Evolutionary conservation across 2,797 vertebrate genomes (phyloP), one percentile per base, ranked within the genome.

Genomic region (Schizopygopsis pylzovi): DNA sequence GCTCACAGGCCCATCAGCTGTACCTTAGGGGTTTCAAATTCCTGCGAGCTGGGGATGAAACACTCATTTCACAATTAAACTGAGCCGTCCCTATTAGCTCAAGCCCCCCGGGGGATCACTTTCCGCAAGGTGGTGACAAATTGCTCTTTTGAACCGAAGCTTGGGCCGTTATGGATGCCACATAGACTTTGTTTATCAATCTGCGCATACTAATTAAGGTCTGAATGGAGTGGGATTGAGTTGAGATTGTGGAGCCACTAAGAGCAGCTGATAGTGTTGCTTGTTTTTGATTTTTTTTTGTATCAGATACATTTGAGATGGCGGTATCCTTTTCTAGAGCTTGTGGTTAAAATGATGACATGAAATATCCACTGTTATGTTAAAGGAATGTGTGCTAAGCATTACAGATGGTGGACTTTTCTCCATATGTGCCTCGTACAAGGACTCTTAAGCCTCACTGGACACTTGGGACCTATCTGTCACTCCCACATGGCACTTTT

Each of bases 351-450:
- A 86, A 73, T 59, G 25, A 85, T 87, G 22, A 52, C 73, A 59
- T 37, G 25, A 22, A 71, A 61, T 43, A 78, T 43, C n/a, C 76
- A 61, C n/a, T 1, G 33, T 65, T 63, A 59, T 49, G 56, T 49
- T 49, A 28, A 72, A 73, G 63, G 84, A 80, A 73, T 82, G 37
- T 71, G 70, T 63, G 67, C 59, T 78, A 78, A 87, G 63, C 75
- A 79, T 25, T 85, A 83, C 73, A 79, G 49, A 80, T 65, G 79
- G 82, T 95, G 93, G 95, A 94, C 94, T 94, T 94, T 94, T 93
- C 91, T 92, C 92, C 92, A 93, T 90, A 94, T 95, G 90, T 93
- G 95, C 93, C 94, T 95, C 93, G 93, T 93, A 93, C 90, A 80
- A 73, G 90, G 49, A 86, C 85, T 90, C 89, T 93, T 94, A 93